Base-by-base conservation (phyloP, 2,113 vertebrate species). In the Phylloscopus trochiloides region DNA sequence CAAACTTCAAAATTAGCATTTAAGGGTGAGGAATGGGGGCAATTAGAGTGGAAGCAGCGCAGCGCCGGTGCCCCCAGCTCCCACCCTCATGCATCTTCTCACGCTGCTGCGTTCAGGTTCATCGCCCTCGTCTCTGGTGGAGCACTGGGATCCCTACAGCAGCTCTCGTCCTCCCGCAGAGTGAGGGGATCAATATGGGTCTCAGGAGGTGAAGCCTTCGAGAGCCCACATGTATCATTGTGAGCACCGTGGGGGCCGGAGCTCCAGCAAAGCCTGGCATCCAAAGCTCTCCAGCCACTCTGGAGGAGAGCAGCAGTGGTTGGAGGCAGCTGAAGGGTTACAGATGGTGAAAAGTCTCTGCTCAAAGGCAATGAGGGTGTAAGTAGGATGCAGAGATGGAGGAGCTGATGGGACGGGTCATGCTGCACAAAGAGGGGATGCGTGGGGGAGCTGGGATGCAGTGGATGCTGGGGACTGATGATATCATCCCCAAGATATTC, bases 1-100 rank as follows among this genome's bases (percentile, higher is more conserved):
- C 79, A 94, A 97, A 94, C 94, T 90, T 97, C 87, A 90, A 17
- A 90, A 97, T 97, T 96, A 97, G 79, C 95, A 92, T 96, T 93
- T 96, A 79, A 82, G 86, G 79, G 83, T 96, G 91, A 98, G 88
- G 81, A 83, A 97, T 90, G 1, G 36, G 72, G 84, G 75, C 91
- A 97, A 91, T 96, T 93, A 94, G 51, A 94, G 58, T 47, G 31
- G 36, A 94, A 66, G 57, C 22, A 12, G 77, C 4, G 0, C 50
- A 9, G 81, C 0, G 0, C 17, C 0, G 4, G 25, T 32, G 54
- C 63, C 83, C 84, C 94, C 14, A 20, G 14, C 82, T 96, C 85
- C 78, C 29, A 65, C 55, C 19, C 42, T 75, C 89, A 51, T 80
- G 75, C 50, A 14, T 97, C 92, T 97, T 89, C 42, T 78, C 29